These are phyloP conservation scores for Rotaria sp. DNA, from an alignment of 2,888 invertebrate species.

Conservation along the genomic window DNA sequence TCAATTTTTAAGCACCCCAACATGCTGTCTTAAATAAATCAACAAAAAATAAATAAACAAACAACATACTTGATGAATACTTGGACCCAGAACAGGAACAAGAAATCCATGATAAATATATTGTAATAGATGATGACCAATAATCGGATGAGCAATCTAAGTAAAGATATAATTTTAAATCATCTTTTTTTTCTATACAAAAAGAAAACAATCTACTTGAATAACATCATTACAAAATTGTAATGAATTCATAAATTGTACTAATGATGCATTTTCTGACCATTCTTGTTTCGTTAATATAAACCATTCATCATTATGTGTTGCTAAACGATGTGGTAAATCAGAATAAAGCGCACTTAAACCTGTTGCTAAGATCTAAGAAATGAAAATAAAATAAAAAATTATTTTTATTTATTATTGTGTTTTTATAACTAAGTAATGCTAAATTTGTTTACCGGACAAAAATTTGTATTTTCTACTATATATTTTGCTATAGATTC, in stretches of 20 bases:
- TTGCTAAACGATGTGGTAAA: conserved; percentile 64
- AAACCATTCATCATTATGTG: conserved; percentile 17
- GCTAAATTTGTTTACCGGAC: conserved; percentile 64
- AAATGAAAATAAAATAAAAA: background rate
- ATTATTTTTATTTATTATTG: too few relatives aligned
- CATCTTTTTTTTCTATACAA: background rate
- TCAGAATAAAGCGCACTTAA: conserved; percentile 86
- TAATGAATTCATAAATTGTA: conserved; percentile 80
- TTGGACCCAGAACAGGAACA: conserved; percentile 85
- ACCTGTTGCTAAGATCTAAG: conserved; percentile 66
- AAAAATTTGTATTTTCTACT: conserved; percentile 79
- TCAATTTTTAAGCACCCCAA: background rate
- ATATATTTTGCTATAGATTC: conserved; percentile 75
- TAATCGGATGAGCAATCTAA: conserved; percentile 75
- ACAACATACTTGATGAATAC: conserved; percentile 72
- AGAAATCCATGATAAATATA: conserved; percentile 89
- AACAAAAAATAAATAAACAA: background rate
- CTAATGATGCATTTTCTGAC: conserved; percentile 75
- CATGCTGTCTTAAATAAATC: background rate
- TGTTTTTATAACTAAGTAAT: too few relatives aligned
- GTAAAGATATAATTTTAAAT: conserved; percentile 36
- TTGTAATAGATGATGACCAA: conserved; percentile 77
- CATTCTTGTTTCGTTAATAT: conserved; percentile 71
- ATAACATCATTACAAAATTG: conserved; percentile 95
- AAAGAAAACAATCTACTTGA: conserved; percentile 58